A percentile compares a stretch with the other conserved stretches of the same genome.
phyloP scores from a whole-genome alignment of 1,140 invertebrate genomes.

The Portunus trituberculatus region DNA sequence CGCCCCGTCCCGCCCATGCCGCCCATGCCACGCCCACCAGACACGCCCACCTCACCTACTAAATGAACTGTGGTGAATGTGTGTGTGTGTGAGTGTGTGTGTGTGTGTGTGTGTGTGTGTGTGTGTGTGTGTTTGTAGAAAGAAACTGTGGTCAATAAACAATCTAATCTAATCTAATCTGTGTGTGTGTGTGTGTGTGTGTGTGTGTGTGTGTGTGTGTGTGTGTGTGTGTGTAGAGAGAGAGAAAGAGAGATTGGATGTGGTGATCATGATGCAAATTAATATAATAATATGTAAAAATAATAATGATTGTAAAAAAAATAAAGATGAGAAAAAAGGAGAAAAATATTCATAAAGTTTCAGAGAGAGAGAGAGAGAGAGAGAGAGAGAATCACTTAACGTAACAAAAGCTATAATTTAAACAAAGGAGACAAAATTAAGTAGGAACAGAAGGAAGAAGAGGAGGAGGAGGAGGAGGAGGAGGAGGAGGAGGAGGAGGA shows the following conservation, averaged over 20 bases:
- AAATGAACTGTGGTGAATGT: neutral
- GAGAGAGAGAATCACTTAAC: neutral
- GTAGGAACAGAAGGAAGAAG: neutral
- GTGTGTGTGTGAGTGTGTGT: neutral
- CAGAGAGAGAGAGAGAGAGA: constrained; percentile 6
- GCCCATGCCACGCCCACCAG: neutral
- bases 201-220: neutral
- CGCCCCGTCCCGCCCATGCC: neutral
- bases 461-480: neutral
- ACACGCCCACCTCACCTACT: no score
- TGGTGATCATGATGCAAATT: no score
- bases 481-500: neutral
- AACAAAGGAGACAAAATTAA: neutral
- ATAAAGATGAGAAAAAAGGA: neutral
- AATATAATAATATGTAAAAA: neutral
- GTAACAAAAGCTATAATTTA: neutral
- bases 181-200: neutral
- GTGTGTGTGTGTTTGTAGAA: neutral
- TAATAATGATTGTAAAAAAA: neutral
- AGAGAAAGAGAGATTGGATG: neutral
- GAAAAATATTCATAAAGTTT: neutral
- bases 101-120: neutral
- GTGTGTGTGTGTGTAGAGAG: neutral
- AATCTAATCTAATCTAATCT: no score
- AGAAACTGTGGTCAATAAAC: no score